Percentiles rank a stretch among this genome's conserved stretches.
These are phyloP conservation scores for Lobophora halterata DNA, from an alignment of 2,888 invertebrate genomes.

Conservation along the genomic window DNA sequence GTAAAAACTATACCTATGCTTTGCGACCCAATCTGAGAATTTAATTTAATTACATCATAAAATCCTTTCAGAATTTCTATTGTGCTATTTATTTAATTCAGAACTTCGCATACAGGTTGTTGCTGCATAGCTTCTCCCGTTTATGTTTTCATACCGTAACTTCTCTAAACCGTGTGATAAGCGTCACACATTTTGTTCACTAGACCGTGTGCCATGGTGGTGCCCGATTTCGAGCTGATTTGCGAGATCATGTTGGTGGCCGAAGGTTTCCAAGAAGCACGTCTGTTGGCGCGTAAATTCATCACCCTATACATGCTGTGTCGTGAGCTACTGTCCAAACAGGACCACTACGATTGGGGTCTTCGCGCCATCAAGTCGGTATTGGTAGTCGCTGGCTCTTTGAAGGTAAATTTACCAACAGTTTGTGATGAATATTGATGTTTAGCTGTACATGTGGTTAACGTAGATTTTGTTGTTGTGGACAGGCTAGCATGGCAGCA, in stretches of 20 bases:
- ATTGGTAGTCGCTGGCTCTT: slow-evolving; percentile 94
- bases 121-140: too few relatives aligned
- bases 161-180: too few relatives aligned
- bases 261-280: slow-evolving; percentile 96
- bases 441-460: slow-evolving; percentile 8
- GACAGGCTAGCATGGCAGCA: slow-evolving; percentile 16
- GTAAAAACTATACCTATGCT: too few relatives aligned
- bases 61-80: too few relatives aligned
- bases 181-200: slow-evolving; percentile 9
- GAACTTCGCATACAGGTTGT: too few relatives aligned
- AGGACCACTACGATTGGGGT: slow-evolving; percentile 99
- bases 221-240: slow-evolving; percentile 97
- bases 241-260: slow-evolving; percentile 98
- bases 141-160: too few relatives aligned
- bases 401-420: slow-evolving; percentile 86
- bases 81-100: too few relatives aligned
- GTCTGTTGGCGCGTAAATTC: slow-evolving; percentile 94
- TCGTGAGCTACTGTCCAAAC: slow-evolving; percentile 93
- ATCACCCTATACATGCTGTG: slow-evolving; percentile 96
- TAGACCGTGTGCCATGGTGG: slow-evolving; percentile 98
- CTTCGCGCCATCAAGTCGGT: slow-evolving; percentile 97
- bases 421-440: slow-evolving; percentile 1
- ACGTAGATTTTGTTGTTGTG: slow-evolving; percentile 14
- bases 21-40: too few relatives aligned
- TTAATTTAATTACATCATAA: too few relatives aligned